Evolutionary conservation across 1,140 invertebrate genomes (phyloP).

Genomic region (Trinorchestia longiramus): DNA sequence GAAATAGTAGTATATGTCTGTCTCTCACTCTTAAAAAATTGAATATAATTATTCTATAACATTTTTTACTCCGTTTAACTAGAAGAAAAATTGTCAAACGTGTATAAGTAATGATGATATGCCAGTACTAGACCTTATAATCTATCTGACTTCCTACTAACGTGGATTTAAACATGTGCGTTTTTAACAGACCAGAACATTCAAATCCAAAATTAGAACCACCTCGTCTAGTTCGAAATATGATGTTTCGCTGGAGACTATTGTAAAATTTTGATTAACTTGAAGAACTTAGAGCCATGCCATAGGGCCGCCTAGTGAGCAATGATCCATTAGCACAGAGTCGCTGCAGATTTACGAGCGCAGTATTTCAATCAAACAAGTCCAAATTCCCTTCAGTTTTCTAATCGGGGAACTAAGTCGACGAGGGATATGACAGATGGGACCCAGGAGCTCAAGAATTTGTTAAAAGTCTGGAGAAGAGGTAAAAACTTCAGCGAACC

Average conservation of each 20-base stretch:
- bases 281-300: neutral
- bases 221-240: neutral
- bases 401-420: conserved; percentile 3
- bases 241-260: neutral
- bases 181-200: no score
- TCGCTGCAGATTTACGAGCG: neutral
- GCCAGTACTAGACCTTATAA: no score
- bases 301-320: neutral
- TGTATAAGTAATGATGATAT: no score
- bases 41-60: no score
- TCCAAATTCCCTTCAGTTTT: conserved; percentile 35
- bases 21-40: no score
- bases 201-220: neutral
- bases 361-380: conserved; percentile 31
- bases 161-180: no score
- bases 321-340: neutral
- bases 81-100: no score
- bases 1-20: no score
- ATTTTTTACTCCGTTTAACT: no score
- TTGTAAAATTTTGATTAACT: neutral
- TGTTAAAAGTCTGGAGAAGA: neutral
- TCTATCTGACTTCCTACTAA: no score
- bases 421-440: neutral
- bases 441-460: neutral
- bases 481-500: neutral